Evolutionary conservation across 2,113 vertebrate genomes (phyloP).

Genomic region (Phoenicopterus ruber): DNA sequence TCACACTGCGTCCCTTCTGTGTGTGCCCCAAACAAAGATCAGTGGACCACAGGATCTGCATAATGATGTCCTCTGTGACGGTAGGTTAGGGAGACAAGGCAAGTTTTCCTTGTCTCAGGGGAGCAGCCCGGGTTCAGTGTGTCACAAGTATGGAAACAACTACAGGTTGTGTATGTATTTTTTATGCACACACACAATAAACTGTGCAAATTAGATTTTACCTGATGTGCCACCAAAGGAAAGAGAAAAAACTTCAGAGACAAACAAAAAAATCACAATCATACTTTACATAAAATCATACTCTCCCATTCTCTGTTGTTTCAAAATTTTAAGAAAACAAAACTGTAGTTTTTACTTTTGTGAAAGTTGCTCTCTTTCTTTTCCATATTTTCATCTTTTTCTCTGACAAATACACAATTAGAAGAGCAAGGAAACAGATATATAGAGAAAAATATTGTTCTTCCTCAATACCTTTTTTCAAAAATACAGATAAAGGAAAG

Average conservation of each 20-base stretch:
- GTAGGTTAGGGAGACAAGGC: not conserved
- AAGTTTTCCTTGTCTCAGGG: slow-evolving; percentile 12
- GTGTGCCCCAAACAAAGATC: not conserved
- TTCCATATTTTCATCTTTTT: not conserved
- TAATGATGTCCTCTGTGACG: not conserved
- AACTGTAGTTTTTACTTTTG: not conserved
- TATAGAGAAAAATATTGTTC: not conserved
- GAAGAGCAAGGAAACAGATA: not conserved
- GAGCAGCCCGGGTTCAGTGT: not conserved
- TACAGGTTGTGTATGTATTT: slow-evolving; percentile 34
- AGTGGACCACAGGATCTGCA: not conserved
- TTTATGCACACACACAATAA: slow-evolving; percentile 3
- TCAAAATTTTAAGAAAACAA: not conserved
- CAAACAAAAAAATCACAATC: not conserved
- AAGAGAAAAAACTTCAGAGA: not conserved
- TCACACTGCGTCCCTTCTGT: not conserved
- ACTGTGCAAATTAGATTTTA: slow-evolving; percentile 33
- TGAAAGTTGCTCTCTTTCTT: not conserved
- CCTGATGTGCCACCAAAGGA: not conserved
- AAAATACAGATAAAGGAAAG: not conserved
- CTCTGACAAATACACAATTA: not conserved
- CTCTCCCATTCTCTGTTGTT: not conserved
- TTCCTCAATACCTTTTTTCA: not conserved
- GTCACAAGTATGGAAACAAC: not conserved
- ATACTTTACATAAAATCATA: not conserved